Conservation (phyloP, 2,797 vertebrate species). For the Coccyzus lansbergi region DNA sequence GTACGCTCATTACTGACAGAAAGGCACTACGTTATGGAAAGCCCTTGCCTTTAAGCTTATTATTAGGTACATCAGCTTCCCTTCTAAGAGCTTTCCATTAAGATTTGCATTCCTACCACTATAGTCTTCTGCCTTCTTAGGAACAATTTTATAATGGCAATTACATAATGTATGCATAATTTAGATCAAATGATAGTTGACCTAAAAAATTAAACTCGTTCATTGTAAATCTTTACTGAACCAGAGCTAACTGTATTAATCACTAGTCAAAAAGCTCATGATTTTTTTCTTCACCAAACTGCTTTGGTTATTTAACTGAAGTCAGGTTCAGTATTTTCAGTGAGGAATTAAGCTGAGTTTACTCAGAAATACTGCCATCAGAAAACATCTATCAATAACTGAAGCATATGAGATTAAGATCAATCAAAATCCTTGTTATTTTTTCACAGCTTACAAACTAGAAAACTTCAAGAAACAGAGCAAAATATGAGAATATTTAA, state of each 20-base stretch:
- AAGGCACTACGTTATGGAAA: not conserved
- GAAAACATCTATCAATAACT: not conserved
- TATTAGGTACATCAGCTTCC: not conserved
- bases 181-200: not conserved
- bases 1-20: not conserved
- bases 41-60: not conserved
- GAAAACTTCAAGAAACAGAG: not conserved
- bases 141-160: not conserved
- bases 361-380: not conserved
- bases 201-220: not conserved
- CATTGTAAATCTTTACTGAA: not conserved
- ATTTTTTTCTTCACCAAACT: not conserved
- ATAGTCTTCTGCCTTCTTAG: not conserved
- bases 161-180: not conserved
- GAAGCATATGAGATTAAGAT: not conserved
- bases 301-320: not conserved
- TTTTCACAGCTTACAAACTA: not conserved
- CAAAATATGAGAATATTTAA: not conserved
- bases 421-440: not conserved
- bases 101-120: not conserved
- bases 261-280: not conserved
- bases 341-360: not conserved
- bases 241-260: not conserved
- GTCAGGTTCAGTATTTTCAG: not conserved
- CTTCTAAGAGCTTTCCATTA: not conserved